These are phyloP conservation scores for Varanus salvator DNA, from an alignment of 2,113 vertebrate species.

Conservation along the genomic window DNA sequence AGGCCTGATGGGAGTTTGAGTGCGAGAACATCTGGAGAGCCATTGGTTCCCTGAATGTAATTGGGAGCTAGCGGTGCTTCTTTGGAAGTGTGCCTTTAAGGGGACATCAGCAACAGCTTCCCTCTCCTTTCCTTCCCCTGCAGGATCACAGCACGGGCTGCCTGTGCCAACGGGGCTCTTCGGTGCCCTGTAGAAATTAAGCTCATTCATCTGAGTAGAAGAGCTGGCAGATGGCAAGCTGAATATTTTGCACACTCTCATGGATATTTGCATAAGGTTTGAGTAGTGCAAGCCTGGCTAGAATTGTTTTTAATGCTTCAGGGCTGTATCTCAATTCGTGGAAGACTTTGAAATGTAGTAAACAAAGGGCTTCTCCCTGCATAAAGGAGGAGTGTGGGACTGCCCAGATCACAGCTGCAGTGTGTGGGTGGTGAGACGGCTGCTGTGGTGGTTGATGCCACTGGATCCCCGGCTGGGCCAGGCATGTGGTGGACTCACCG, in stretches of 20 bases:
- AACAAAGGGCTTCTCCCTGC: too few species aligned
- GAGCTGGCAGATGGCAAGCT: not conserved
- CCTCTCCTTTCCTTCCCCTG: not conserved
- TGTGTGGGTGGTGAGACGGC: not conserved
- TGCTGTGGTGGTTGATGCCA: too few species aligned
- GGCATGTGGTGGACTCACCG: not conserved
- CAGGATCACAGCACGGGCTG: not conserved
- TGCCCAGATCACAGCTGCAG: not conserved
- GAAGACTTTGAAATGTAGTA: not conserved
- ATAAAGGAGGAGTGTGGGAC: not conserved
- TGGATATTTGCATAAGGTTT: not conserved
- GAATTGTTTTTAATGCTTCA: slow-evolving; percentile 5
- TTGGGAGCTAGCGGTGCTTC: too few species aligned
- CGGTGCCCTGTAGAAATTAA: not conserved
- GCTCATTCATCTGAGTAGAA: not conserved
- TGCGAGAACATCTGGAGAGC: too few species aligned
- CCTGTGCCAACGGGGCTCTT: not conserved
- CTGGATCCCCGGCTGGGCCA: not conserved
- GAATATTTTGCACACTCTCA: not conserved
- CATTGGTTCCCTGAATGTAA: too few species aligned
- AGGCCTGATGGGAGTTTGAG: too few species aligned
- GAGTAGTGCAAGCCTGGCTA: not conserved
- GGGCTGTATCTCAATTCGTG: not conserved
- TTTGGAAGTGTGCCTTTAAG: too few species aligned
- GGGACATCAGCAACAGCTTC: not conserved